Evolutionary conservation across 2,113 vertebrate species (phyloP).

Genomic region (Holacanthus passer): DNA sequence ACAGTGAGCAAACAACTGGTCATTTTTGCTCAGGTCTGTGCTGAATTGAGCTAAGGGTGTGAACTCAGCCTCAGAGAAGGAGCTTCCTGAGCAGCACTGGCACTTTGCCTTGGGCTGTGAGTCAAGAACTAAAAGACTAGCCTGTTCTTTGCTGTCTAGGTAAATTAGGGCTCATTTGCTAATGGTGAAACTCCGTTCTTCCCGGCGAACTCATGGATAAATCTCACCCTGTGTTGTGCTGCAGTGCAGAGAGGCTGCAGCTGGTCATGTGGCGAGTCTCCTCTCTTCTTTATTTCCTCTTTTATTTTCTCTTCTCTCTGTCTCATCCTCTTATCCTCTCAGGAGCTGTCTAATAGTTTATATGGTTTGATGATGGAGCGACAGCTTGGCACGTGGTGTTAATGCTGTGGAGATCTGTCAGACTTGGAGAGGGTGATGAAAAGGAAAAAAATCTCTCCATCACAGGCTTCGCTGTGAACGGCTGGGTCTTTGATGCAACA

Average conservation of each 20-base stretch:
- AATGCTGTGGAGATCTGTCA: conserved; percentile 47
- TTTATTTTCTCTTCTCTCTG: conserved; percentile 5
- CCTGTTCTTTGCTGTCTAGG: conserved; percentile 45
- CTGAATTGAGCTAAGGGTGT: neutral
- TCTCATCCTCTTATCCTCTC: neutral
- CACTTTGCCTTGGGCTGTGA: neutral
- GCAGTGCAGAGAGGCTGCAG: conserved; percentile 50
- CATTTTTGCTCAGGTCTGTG: neutral
- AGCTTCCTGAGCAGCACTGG: conserved; percentile 1
- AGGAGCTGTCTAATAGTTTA: conserved; percentile 37
- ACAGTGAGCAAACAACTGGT: neutral
- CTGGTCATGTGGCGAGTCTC: conserved; percentile 5
- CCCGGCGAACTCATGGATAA: conserved; percentile 51
- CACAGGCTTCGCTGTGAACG: conserved; percentile 35
- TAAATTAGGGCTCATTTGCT: conserved; percentile 79
- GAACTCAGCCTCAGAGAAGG: neutral
- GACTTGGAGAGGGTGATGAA: conserved; percentile 20
- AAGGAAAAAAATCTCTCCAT: conserved; percentile 27
- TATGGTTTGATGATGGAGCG: conserved; percentile 24
- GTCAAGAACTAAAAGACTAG: conserved; percentile 27
- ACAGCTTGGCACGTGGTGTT: conserved; percentile 13
- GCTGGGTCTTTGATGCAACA: conserved; percentile 63
- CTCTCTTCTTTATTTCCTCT: conserved; percentile 8
- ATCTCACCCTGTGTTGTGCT: conserved; percentile 57
- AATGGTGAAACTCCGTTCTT: conserved; percentile 52